Percentiles rank a stretch among this genome's conserved stretches.
These are phyloP conservation scores for Endomychus coccineus DNA, from an alignment of 2,888 invertebrate genomes.

Conservation along the genomic window DNA sequence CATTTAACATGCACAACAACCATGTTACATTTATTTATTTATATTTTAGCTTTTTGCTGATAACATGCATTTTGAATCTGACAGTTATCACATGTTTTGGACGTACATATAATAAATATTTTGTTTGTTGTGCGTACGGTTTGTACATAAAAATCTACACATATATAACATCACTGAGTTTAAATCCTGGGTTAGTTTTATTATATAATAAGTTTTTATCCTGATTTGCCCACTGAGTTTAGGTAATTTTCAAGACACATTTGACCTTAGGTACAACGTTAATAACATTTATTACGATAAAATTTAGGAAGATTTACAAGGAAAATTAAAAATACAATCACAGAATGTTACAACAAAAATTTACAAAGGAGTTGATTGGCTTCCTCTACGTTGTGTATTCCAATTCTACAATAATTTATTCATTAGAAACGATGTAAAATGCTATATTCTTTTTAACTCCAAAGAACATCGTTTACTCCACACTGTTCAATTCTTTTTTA, in stretches of 20 bases:
- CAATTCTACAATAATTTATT: too few species aligned
- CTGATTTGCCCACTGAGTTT: slow-evolving; percentile 37
- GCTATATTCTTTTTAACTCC: too few species aligned
- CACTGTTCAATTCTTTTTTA: too few species aligned
- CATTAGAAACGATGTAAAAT: too few species aligned
- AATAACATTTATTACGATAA: slow-evolving; percentile 30
- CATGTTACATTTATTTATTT: slow-evolving; percentile 12
- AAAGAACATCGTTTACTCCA: too few species aligned
- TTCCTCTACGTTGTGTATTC: slow-evolving; percentile 7
- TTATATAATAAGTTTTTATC: slow-evolving; percentile 26
- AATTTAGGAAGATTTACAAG: slow-evolving; percentile 33
- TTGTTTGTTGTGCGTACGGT: slow-evolving; percentile 33
- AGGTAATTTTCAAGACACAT: slow-evolving; percentile 34
- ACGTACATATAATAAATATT: slow-evolving; percentile 26
- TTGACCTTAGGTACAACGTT: slow-evolving; percentile 39
- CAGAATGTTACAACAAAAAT: slow-evolving; percentile 39
- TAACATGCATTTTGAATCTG: slow-evolving; percentile 27
- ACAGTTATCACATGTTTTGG: slow-evolving; percentile 34
- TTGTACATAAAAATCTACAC: slow-evolving; percentile 19
- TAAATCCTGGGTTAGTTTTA: slow-evolving; percentile 29
- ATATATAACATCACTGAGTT: slow-evolving; percentile 30
- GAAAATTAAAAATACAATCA: slow-evolving; percentile 37
- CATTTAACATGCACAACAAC: slow-evolving; percentile 17
- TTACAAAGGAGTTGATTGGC: slow-evolving; percentile 22
- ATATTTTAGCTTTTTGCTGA: slow-evolving; percentile 15